Conservation (phyloP, 2,888 invertebrate genomes). For the Venustoraphidia nigricollis region DNA sequence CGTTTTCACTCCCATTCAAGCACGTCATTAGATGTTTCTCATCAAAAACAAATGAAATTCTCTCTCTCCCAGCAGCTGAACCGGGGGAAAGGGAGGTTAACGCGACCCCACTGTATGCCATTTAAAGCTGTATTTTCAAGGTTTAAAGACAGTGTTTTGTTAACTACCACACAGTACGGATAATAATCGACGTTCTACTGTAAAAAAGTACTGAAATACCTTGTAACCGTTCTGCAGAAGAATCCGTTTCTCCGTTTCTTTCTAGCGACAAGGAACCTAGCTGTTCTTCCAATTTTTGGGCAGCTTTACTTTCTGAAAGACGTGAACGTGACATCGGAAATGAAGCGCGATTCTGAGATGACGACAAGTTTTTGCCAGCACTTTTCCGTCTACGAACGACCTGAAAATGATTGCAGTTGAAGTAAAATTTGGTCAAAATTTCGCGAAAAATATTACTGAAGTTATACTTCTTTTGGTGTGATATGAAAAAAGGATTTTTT, state of each 20-base stretch:
- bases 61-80: too few relatives aligned
- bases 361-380: constrained; percentile 24
- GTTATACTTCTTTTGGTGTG: too few relatives aligned
- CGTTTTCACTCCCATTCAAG: too few relatives aligned
- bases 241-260: constrained; percentile 36
- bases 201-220: neutral
- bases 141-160: too few relatives aligned
- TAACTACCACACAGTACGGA: too few relatives aligned
- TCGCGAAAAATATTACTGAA: too few relatives aligned
- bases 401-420: constrained; percentile 20
- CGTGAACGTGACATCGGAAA: constrained; percentile 45
- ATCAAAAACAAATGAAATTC: too few relatives aligned
- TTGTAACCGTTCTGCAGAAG: constrained; percentile 37
- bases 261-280: constrained; percentile 24
- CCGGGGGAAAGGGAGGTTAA: too few relatives aligned
- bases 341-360: constrained; percentile 40
- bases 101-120: neutral
- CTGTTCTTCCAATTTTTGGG: constrained; percentile 33
- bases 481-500: too few relatives aligned
- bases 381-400: constrained; percentile 44
- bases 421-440: neutral
- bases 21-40: too few relatives aligned
- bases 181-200: too few relatives aligned
- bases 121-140: too few relatives aligned
- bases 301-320: constrained; percentile 31